These are phyloP conservation scores for Hypselothyrea guttata DNA, from an alignment of 2,888 invertebrate species.

Conservation along the genomic window DNA sequence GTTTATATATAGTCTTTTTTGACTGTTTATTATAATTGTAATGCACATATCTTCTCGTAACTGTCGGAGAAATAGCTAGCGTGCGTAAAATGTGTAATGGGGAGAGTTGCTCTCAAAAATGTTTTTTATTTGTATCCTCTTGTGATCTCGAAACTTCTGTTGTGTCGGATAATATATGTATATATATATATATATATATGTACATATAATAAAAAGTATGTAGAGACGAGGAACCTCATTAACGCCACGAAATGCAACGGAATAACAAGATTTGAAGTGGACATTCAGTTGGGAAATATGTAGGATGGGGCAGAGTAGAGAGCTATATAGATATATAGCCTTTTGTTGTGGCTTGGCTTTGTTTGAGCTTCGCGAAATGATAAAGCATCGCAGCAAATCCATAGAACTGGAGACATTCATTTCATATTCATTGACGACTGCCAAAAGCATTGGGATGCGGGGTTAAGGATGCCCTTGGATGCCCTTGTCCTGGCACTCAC, in stretches of 20 bases:
- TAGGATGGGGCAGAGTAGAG: not conserved
- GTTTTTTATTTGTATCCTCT: not conserved
- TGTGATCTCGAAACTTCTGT: not conserved
- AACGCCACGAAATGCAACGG: conserved; percentile 57
- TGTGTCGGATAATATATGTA: conserved; percentile 3
- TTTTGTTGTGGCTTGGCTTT: conserved; percentile 47
- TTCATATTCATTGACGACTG: conserved; percentile 57
- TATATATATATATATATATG: not conserved
- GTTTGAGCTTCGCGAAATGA: conserved; percentile 26
- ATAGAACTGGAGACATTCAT: conserved; percentile 40
- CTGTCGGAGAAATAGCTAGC: too few species aligned
- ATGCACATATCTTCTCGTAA: too few species aligned
- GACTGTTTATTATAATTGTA: too few species aligned
- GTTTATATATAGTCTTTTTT: too few species aligned
- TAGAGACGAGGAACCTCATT: conserved; percentile 55
- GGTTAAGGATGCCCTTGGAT: not conserved
- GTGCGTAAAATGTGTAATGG: too few species aligned
- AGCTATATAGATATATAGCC: conserved; percentile 4
- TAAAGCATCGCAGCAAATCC: conserved; percentile 28
- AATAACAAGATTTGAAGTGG: conserved; percentile 62
- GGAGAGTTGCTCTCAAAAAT: too few species aligned
- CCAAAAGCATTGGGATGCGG: conserved; percentile 10
- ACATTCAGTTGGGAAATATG: conserved; percentile 31
- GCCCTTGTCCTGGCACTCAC: conserved; percentile 11
- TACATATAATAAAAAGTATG: not conserved